These are phyloP conservation scores for Neoitamus cyanurus DNA, from an alignment of 2,888 invertebrate genomes.

Conservation along the genomic window DNA sequence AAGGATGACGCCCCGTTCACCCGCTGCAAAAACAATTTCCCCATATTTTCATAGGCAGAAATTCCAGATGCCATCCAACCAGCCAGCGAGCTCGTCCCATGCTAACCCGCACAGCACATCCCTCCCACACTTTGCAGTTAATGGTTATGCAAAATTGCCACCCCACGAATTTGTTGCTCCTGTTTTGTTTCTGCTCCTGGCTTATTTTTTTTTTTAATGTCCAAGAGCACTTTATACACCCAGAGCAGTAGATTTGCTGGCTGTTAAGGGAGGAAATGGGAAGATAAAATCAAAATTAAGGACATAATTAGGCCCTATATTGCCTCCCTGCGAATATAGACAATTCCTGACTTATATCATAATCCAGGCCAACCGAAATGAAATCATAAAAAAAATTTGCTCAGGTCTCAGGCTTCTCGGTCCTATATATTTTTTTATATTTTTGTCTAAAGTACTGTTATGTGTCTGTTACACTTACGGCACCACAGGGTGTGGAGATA, in stretches of 20 bases:
- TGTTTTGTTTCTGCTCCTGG: not conserved
- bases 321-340: not conserved
- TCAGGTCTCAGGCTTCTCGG: too few relatives aligned
- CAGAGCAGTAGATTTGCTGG: not conserved
- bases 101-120: not conserved
- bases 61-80: not conserved
- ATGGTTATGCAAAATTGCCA: constrained; percentile 22
- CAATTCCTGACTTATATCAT: too few relatives aligned
- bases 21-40: not conserved
- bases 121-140: not conserved
- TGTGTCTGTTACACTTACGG: too few relatives aligned
- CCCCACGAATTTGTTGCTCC: not conserved
- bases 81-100: not conserved
- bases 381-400: too few relatives aligned
- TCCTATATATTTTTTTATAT: too few relatives aligned
- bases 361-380: too few relatives aligned
- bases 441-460: too few relatives aligned
- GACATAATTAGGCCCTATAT: not conserved
- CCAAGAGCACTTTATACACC: too few relatives aligned
- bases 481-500: too few relatives aligned
- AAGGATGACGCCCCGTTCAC: not conserved
- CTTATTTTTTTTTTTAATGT: not conserved
- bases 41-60: not conserved
- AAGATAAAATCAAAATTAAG: not conserved
- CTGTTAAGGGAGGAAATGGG: not conserved